phyloP scores from a whole-genome alignment of 2,113 vertebrate species.

The Pseudonaja textilis region DNA sequence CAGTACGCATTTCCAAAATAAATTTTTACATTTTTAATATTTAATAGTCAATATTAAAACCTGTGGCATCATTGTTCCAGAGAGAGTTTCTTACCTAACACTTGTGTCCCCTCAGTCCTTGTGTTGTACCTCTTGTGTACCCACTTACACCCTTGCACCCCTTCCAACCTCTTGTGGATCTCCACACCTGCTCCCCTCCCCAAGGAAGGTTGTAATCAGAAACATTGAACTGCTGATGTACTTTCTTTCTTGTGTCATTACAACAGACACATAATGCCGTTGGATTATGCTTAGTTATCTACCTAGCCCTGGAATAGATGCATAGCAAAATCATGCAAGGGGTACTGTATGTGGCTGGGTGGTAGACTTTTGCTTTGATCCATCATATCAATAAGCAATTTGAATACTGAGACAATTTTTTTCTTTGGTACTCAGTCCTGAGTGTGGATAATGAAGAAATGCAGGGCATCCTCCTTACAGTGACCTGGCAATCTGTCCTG shows the following conservation, averaged over 20 bases:
- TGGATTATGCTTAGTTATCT: background rate
- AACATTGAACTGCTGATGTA: background rate
- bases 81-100: background rate
- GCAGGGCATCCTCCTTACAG: background rate
- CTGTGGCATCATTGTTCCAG: background rate
- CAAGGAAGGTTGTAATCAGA: background rate
- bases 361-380: background rate
- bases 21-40: background rate
- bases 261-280: background rate
- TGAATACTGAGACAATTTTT: background rate
- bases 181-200: background rate
- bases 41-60: background rate
- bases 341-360: background rate
- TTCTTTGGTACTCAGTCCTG: background rate
- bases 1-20: background rate
- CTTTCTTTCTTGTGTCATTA: background rate
- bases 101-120: background rate
- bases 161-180: background rate
- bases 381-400: background rate
- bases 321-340: background rate
- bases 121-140: background rate
- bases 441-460: no score
- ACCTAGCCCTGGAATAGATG: background rate
- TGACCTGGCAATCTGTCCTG: background rate
- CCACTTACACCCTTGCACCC: background rate